Evolutionary conservation across 2,113 vertebrate species (phyloP).

Genomic region (Nycticebus coucang): DNA sequence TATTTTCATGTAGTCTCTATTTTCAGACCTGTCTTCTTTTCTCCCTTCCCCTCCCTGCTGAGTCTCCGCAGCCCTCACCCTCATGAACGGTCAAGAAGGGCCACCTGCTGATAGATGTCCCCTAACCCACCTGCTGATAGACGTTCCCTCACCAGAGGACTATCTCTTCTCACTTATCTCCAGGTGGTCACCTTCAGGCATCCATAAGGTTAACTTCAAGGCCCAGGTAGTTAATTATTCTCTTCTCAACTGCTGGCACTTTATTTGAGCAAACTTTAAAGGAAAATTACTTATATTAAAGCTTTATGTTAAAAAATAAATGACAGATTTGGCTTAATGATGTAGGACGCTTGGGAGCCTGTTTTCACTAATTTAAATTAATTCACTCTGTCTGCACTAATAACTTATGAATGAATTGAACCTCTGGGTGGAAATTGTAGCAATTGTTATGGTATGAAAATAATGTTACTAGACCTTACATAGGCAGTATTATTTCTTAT

Average conservation of each 20-base stretch:
- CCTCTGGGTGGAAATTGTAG: neutral
- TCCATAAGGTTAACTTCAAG: neutral
- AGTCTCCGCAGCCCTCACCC: constrained; percentile 3
- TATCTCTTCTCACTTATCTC: neutral
- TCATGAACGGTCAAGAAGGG: neutral
- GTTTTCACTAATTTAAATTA: constrained; percentile 55
- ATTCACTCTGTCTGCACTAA: neutral
- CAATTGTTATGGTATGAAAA: neutral
- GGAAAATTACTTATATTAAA: constrained; percentile 49
- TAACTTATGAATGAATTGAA: constrained; percentile 1
- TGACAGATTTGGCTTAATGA: constrained; percentile 41
- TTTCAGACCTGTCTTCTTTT: neutral
- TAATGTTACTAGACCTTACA: neutral
- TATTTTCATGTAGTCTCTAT: constrained; percentile 47
- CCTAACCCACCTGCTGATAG: neutral
- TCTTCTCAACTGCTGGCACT: neutral
- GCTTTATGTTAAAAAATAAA: neutral
- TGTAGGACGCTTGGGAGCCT: neutral
- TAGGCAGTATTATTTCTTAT: neutral
- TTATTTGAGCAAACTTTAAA: constrained; percentile 24
- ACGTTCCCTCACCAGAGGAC: neutral
- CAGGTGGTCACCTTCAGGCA: neutral
- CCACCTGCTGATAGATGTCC: neutral
- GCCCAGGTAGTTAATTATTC: neutral
- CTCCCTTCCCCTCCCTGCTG: neutral